These are phyloP conservation scores for Drosophila truncata DNA, from an alignment of 1,140 invertebrate species.

Conservation along the genomic window DNA sequence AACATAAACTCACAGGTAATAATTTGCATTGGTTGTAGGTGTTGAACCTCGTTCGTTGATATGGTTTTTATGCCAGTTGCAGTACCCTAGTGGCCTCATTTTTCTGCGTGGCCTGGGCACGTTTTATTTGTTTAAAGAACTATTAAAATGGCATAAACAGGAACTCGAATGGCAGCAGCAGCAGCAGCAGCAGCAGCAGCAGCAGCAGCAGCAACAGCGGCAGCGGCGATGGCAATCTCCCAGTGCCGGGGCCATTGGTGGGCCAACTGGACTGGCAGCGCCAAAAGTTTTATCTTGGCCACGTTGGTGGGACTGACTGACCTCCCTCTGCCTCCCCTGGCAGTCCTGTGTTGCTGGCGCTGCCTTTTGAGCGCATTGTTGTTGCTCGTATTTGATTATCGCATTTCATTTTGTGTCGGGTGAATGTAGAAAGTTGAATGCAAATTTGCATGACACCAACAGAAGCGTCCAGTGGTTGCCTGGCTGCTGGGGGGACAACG, in stretches of 20 bases:
- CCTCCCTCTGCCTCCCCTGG: not conserved
- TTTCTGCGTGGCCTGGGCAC: slow-evolving; percentile 51
- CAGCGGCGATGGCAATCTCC: slow-evolving; percentile 33
- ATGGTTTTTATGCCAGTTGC: not conserved
- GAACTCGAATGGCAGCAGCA: slow-evolving; percentile 38
- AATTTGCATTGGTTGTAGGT: not conserved
- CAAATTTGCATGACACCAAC: slow-evolving; percentile 80
- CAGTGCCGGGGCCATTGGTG: slow-evolving; percentile 12
- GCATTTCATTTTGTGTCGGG: slow-evolving; percentile 81
- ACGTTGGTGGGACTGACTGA: slow-evolving; percentile 19
- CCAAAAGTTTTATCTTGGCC: slow-evolving; percentile 73
- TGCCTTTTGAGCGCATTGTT: slow-evolving; percentile 71
- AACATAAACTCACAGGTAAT: slow-evolving; percentile 4
- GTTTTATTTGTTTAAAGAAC: slow-evolving; percentile 80
- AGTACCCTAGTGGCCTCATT: slow-evolving; percentile 37
- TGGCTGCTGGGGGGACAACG: not conserved
- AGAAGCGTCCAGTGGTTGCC: slow-evolving; percentile 30
- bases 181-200: not conserved
- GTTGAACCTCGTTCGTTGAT: not conserved
- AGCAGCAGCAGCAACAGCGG: slow-evolving; percentile 2
- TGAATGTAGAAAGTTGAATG: slow-evolving; percentile 81
- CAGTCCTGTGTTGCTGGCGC: slow-evolving; percentile 15
- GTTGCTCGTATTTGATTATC: slow-evolving; percentile 80
- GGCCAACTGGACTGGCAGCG: slow-evolving; percentile 60
- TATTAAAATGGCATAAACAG: slow-evolving; percentile 82